phyloP scores from a whole-genome alignment of 2,113 vertebrate genomes.

The Spea bombifrons region DNA sequence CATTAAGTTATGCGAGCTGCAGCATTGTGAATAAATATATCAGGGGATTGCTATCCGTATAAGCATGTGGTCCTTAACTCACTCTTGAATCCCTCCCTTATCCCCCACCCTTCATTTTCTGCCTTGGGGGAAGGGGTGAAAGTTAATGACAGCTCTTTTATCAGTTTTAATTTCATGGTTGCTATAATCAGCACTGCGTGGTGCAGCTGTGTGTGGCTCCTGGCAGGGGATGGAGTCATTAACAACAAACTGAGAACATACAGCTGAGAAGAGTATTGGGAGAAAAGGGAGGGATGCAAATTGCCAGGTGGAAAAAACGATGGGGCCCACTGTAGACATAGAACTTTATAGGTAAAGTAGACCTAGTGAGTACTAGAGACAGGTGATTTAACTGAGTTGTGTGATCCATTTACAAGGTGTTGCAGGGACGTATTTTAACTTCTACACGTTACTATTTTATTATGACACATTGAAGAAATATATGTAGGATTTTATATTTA shows the following conservation, averaged over 20 bases:
- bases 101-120: not conserved
- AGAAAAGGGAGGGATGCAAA: constrained; percentile 1
- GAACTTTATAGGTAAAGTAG: not conserved
- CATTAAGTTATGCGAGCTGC: constrained; percentile 29
- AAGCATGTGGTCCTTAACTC: constrained; percentile 14
- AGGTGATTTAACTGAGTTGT: too few species aligned
- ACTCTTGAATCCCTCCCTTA: not conserved
- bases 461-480: too few species aligned
- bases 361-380: too few species aligned
- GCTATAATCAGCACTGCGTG: constrained; percentile 21
- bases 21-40: constrained; percentile 32
- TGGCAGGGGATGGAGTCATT: constrained; percentile 28
- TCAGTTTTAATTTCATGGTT: constrained; percentile 16
- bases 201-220: constrained; percentile 29
- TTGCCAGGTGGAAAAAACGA: constrained; percentile 8
- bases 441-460: too few species aligned
- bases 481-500: too few species aligned
- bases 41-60: constrained; percentile 7
- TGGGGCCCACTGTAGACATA: not conserved
- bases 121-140: not conserved
- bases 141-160: constrained; percentile 19
- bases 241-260: constrained; percentile 13
- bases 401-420: too few species aligned
- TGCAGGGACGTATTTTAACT: too few species aligned
- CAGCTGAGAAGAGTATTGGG: not conserved